Base-by-base conservation (phyloP, 2,888 invertebrate genomes). In the Nycteola revayana region DNA sequence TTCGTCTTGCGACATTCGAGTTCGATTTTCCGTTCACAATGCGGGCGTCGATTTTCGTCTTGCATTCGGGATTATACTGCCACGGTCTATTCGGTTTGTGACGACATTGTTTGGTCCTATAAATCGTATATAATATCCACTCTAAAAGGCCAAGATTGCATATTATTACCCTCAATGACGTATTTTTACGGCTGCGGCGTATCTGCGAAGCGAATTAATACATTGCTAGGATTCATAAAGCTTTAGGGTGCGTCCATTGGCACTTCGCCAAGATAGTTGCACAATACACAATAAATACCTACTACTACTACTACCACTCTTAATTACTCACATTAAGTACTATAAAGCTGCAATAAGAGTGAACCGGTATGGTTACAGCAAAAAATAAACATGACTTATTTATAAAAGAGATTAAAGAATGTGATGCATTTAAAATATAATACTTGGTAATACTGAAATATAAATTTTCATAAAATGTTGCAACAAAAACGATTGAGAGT, bases 11-110 rank as follows among this genome's bases (percentile, higher is more conserved):
- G 79, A 82, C 78, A 81, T 78, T 78, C 69, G 63, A 77, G 76
- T 80, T 77, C 75, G 76, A 83, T 86, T 87, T 85, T 81, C 77
- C 68, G 66, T 74, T 79, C 68, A 81, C 85, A 86, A 84, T 80
- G 69, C 74, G 67, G 67, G 66, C 69, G 70, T 65, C 75, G 75
- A 80, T 82, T 84, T 80, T 79, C 75, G 75, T 75, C 77, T 78
- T 76, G 77, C 80, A 80, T 79, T 76, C 64, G 55, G 69, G 74
- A 82, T 82, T 77, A 79, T 76, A 71, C 61, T 65, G 67, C 66
- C 60, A 73, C 70, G 74, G 69, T 69, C 75, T 70, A 61, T 74
- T 79, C 70, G 65, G 60, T 71, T 63, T 63, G 42, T 58, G 50
- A 53, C 60, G 52, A 60, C 61, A 70, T 74, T 74, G 68, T 75